These are phyloP conservation scores for Falco concolor DNA, from an alignment of 2,797 vertebrate species.

Conservation along the genomic window DNA sequence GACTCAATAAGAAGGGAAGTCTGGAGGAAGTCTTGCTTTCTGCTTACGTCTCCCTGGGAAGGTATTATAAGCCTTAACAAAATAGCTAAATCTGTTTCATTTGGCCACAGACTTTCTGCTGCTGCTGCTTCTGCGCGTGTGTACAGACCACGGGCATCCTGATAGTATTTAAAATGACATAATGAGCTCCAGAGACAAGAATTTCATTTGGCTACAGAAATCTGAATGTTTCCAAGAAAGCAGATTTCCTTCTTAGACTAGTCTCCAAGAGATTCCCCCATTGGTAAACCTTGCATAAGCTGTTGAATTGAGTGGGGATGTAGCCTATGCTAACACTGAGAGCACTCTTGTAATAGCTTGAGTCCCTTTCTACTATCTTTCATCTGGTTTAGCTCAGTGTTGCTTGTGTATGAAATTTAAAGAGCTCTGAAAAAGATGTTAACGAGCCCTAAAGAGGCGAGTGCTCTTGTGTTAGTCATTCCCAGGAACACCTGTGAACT, in stretches of 20 bases:
- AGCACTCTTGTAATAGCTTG: neutral
- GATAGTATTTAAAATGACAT: neutral
- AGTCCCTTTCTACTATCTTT: conserved; percentile 5
- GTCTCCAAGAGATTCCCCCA: neutral
- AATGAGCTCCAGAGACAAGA: neutral
- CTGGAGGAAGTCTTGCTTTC: neutral
- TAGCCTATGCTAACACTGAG: neutral
- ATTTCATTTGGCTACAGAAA: neutral
- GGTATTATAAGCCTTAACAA: neutral
- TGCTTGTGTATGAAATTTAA: conserved; percentile 51
- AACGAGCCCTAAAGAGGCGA: conserved; percentile 54
- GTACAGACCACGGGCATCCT: neutral
- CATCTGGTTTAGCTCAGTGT: neutral
- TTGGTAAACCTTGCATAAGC: neutral
- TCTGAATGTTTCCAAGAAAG: neutral
- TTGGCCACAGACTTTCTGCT: neutral
- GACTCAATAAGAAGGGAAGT: neutral
- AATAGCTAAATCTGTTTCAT: neutral
- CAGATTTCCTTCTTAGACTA: neutral
- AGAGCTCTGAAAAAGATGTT: conserved; percentile 63
- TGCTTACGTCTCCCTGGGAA: neutral
- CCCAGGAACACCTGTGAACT: conserved; percentile 52
- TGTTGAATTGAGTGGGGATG: neutral
- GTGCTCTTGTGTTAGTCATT: neutral
- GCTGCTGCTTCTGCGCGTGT: rapidly evolving